Evolutionary conservation across 1,140 invertebrate species (phyloP).

Genomic region (Listronotus oregonensis): DNA sequence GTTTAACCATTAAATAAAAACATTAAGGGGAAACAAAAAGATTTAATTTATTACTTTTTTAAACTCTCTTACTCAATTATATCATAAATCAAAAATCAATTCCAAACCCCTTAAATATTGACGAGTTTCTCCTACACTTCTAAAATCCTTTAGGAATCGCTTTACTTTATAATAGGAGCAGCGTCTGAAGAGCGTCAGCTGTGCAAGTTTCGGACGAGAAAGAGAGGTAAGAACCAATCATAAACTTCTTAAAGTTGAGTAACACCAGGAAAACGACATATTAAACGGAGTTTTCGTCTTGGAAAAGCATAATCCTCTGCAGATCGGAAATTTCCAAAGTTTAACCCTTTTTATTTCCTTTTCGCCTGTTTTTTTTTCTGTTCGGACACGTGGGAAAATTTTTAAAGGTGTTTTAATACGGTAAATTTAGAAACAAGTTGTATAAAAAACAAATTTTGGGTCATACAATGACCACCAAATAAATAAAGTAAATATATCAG

Average conservation of each 20-base stretch:
- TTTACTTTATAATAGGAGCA: not conserved
- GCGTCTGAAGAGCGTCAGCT: constrained; percentile 13
- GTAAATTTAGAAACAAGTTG: too few species aligned
- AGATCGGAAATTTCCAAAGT: constrained; percentile 14
- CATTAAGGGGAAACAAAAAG: not conserved
- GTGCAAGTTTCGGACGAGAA: constrained; percentile 11
- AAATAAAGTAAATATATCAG: too few species aligned
- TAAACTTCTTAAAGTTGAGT: constrained; percentile 24
- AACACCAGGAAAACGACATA: constrained; percentile 15
- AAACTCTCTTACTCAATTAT: not conserved
- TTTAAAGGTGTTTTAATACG: constrained; percentile 2
- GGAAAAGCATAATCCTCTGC: constrained; percentile 6
- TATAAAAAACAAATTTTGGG: too few species aligned
- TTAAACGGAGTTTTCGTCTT: constrained; percentile 11
- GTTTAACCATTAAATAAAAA: not conserved
- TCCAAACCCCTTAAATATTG: constrained; percentile 2
- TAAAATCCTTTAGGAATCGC: not conserved
- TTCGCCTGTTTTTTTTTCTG: not conserved
- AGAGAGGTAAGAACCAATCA: constrained; percentile 19
- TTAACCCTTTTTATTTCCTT: not conserved
- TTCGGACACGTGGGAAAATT: not conserved
- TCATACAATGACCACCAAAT: too few species aligned
- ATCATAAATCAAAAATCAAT: constrained; percentile 6
- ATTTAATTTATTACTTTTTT: not conserved
- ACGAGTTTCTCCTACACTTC: constrained; percentile 2